Base-by-base conservation (phyloP, 2,113 vertebrate species). In the Trogon surrucura region DNA sequence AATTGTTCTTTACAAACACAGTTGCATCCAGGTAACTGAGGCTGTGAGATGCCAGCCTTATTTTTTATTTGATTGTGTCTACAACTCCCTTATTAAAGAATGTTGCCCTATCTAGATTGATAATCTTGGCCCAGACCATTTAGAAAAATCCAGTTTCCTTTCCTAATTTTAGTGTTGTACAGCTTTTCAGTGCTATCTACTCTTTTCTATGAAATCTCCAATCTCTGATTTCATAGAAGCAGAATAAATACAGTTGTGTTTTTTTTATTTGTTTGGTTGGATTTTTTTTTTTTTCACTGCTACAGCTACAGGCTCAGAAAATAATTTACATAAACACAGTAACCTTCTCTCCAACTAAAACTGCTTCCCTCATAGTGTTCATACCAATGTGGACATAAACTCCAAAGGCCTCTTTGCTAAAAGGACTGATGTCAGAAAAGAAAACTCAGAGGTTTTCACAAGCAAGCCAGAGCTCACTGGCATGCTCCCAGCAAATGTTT, bases 321-420 rank as follows among this genome's bases (percentile, higher is more conserved):
- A 53, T 51, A 64, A 71, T 78, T 91, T 90, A 41, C 23, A 61
- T 85, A 75, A 88, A 48, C 29, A 23, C 4, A 30, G 73, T 75
- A 91, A 56, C n/a, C 5, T 23, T 80, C 84, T 89, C 67, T 88
- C 50, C 25, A 51, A 2, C 27, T 80, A 67, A 80, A 93, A 60
- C 54, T 77, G 36, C 73, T 61, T 72, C 56, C 38, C 44, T 93
- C 56, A 56, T 58, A 16, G 22, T n/a, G 56, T 9, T 95, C 72
- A 21, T 57, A 62, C 36, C 0, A 0, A 67, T 57, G 54, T 70
- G 79, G 77, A 82, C 58, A 85, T 51, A 80, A 94, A 77, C 75
- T 96, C 92, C 81, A 95, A 95, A 93, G 79, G 58, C 32, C 84
- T 96, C 78, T 94, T 96, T 84, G 85, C 61, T 66, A 25, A 82